Evolutionary conservation across 2,888 invertebrate species (phyloP).

Genomic region (Drosophila percnosoma): DNA sequence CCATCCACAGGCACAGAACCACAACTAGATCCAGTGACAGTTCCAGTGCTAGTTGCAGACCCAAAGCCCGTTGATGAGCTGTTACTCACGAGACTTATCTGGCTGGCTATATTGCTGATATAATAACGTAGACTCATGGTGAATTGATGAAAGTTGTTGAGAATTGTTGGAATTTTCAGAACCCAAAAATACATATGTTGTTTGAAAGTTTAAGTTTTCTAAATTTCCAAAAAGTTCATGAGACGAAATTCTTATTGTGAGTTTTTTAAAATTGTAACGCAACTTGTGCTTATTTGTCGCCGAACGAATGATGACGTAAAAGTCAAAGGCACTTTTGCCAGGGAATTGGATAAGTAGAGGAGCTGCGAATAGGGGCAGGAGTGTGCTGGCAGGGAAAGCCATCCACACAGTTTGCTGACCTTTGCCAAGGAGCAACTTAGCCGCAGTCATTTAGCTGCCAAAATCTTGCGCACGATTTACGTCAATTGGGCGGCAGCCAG

Average conservation of each 20-base stretch:
- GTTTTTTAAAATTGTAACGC: slow-evolving; percentile 21
- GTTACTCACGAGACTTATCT: not conserved
- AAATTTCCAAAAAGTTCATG: not conserved
- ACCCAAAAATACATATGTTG: not conserved
- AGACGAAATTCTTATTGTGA: not conserved
- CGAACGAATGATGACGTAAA: slow-evolving; percentile 6
- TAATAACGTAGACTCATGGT: not conserved
- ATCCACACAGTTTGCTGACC: slow-evolving; percentile 66
- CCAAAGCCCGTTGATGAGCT: not conserved
- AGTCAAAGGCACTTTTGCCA: slow-evolving; percentile 21
- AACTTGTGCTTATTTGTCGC: slow-evolving; percentile 5
- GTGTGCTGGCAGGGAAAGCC: not conserved
- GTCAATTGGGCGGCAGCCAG: slow-evolving; percentile 77
- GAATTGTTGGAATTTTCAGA: not conserved
- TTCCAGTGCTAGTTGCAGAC: not conserved
- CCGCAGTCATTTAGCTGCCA: slow-evolving; percentile 74
- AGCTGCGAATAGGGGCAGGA: not conserved
- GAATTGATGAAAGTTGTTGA: not conserved
- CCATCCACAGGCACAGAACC: not conserved
- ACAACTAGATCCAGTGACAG: not conserved
- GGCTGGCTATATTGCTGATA: slow-evolving; percentile 8
- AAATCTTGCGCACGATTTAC: slow-evolving; percentile 74
- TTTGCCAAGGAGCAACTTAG: slow-evolving; percentile 54
- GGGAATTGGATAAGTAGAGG: not conserved
- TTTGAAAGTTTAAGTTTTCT: not conserved